These are phyloP conservation scores for Trogon melanurus DNA, from an alignment of 2,113 vertebrate species.

Conservation along the genomic window DNA sequence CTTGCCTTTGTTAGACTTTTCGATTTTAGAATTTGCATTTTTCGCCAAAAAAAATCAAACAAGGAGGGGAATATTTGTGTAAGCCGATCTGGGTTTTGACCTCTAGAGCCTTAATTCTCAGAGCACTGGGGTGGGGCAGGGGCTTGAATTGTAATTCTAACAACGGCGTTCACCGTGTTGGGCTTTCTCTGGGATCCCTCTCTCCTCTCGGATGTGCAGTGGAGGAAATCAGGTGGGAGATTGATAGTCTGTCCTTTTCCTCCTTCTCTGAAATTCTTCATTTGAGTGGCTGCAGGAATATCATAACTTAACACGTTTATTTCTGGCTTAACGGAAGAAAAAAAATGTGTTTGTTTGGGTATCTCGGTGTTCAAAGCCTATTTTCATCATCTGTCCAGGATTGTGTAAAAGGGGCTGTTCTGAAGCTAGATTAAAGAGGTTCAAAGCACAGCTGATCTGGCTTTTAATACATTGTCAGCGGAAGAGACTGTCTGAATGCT, in stretches of 20 bases:
- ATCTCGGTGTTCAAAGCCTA: not conserved
- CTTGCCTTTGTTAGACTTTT: not conserved
- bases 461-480: slow-evolving; percentile 20
- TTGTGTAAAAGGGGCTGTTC: slow-evolving; percentile 17
- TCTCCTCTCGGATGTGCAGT: not conserved
- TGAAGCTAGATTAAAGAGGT: slow-evolving; percentile 29
- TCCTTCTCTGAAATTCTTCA: not conserved
- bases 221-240: not conserved
- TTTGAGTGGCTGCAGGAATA: not conserved
- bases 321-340: not conserved
- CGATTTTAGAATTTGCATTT: not conserved
- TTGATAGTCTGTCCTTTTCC: not conserved
- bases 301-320: not conserved
- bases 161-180: not conserved
- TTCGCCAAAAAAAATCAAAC: not conserved
- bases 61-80: not conserved
- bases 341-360: slow-evolving; percentile 14
- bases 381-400: slow-evolving; percentile 24
- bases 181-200: not conserved
- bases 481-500: slow-evolving; percentile 2
- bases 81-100: not conserved
- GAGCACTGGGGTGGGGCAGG: rapidly evolving
- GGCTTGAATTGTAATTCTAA: not conserved
- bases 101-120: not conserved
- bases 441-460: not conserved